Percentiles rank a stretch among this genome's conserved stretches.
phyloP scores from a whole-genome alignment of 1,140 invertebrate genomes.

The Drosophila auraria region DNA sequence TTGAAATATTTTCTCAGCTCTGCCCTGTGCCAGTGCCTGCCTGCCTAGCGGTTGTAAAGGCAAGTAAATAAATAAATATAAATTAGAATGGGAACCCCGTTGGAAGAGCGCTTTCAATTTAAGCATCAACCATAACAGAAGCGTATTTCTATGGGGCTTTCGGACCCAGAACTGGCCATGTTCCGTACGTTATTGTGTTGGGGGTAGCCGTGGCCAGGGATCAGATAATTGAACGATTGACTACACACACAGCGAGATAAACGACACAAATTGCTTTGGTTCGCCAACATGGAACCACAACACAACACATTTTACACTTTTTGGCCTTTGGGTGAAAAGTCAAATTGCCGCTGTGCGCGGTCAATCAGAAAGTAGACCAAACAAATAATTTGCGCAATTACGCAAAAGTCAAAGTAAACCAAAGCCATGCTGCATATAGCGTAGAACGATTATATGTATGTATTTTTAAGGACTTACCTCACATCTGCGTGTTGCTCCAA shows the following conservation, averaged over 20 bases:
- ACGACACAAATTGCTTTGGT: slow-evolving; percentile 61
- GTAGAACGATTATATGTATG: slow-evolving; percentile 5
- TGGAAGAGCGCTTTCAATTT: slow-evolving; percentile 67
- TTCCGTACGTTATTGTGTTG: slow-evolving; percentile 14
- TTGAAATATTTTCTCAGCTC: slow-evolving; percentile 29
- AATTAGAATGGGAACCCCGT: slow-evolving; percentile 33
- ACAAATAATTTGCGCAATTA: slow-evolving; percentile 80
- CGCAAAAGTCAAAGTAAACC: slow-evolving; percentile 51
- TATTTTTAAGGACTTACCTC: slow-evolving; percentile 58
- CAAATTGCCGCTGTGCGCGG: slow-evolving; percentile 62
- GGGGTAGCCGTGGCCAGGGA: slow-evolving; percentile 16
- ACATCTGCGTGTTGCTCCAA: slow-evolving; percentile 30
- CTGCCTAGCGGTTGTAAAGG: slow-evolving; percentile 24
- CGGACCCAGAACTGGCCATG: slow-evolving; percentile 11
- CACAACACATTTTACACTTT: slow-evolving; percentile 34
- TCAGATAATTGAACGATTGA: slow-evolving; percentile 77
- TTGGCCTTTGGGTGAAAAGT: slow-evolving; percentile 71
- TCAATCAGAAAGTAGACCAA: slow-evolving; percentile 80
- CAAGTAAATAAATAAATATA: slow-evolving; percentile 53
- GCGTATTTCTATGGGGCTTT: slow-evolving; percentile 30
- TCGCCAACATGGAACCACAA: slow-evolving; percentile 27
- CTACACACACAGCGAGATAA: slow-evolving; percentile 42
- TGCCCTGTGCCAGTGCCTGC: slow-evolving; percentile 12
- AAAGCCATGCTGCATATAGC: slow-evolving; percentile 19
- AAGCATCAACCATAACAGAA: slow-evolving; percentile 64